phyloP scores from a whole-genome alignment of 2,113 vertebrate genomes.

The Oryzias celebensis region DNA sequence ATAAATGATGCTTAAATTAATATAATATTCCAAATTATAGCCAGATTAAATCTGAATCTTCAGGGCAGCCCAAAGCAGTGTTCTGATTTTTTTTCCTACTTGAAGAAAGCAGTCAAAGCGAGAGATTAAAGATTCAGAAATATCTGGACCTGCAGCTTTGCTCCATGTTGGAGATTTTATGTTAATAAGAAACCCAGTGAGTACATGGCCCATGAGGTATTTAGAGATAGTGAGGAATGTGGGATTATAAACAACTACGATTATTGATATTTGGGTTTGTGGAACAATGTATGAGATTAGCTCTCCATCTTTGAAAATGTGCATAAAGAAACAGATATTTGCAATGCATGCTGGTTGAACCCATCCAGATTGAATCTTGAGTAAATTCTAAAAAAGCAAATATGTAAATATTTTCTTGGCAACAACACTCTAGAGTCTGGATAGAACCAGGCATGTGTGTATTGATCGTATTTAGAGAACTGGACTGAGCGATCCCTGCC shows the following conservation, averaged over 20 bases:
- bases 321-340: too few relatives aligned
- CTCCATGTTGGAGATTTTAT: constrained; percentile 1
- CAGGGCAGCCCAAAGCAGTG: constrained; percentile 46
- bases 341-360: too few relatives aligned
- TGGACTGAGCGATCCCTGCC: too few relatives aligned
- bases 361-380: too few relatives aligned
- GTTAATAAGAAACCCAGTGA: constrained; percentile 24
- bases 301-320: too few relatives aligned
- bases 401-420: too few relatives aligned
- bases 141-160: constrained; percentile 40
- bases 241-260: constrained; percentile 22
- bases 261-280: constrained; percentile 12
- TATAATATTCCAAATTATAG: constrained; percentile 35
- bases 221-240: not conserved
- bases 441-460: too few relatives aligned
- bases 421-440: too few relatives aligned
- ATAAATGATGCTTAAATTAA: too few relatives aligned
- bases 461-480: too few relatives aligned
- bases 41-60: constrained; percentile 33
- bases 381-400: too few relatives aligned
- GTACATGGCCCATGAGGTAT: constrained; percentile 12
- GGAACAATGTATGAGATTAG: not conserved
- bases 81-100: constrained; percentile 58
- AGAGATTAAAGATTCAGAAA: constrained; percentile 55
- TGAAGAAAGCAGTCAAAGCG: constrained; percentile 36